Evolutionary conservation across 2,888 invertebrate species (phyloP), one percentile per base, ranked within the genome.

Genomic region (Cheilosia pagana): DNA sequence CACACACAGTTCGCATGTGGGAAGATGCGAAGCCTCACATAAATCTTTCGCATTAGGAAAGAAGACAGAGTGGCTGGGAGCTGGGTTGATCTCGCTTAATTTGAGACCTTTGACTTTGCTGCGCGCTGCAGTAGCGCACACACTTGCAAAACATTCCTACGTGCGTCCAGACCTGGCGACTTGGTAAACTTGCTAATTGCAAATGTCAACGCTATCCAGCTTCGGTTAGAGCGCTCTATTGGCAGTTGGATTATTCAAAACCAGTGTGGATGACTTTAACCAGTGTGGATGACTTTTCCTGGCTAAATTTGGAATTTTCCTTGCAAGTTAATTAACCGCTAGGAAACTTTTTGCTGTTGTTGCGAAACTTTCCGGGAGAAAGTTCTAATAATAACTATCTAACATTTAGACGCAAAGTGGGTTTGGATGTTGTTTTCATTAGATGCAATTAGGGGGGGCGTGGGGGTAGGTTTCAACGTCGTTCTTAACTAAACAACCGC

Each of bases 11-110:
- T n/a, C n/a, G 62, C 83, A 83, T 78, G 83, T 83, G 83, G 83
- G 83, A 83, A 83, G 83, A 83, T 78, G 83, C 63, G 28, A 53
- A 75, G 63, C 70, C 70, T 65, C 78, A 55, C 83, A 83, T 83
- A 78, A 83, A 83, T 83, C 83, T 79, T 75, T 83, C 70, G 70
- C 78, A 74, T 68, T 72, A 43, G 67, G 77, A 82, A 63, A 25
- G 50, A 10, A 50, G 50, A 50, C 21, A 72, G 72, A 82, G 63
- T 59, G 70, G 59, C 63, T 74, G 59, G 41, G n/a, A 23, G 25
- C 25, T 25, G 3, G 35, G 12, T 10, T 35, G 35, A 12, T 35
- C 43, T 77, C 53, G 74, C 63, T 78, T 78, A 70, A 70, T 78
- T 78, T 70, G 50, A 78, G 65, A 83, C 83, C 83, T 83, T 83